Base-by-base conservation (phyloP, 2,113 vertebrate species). In the Ptilonorhynchus violaceus region DNA sequence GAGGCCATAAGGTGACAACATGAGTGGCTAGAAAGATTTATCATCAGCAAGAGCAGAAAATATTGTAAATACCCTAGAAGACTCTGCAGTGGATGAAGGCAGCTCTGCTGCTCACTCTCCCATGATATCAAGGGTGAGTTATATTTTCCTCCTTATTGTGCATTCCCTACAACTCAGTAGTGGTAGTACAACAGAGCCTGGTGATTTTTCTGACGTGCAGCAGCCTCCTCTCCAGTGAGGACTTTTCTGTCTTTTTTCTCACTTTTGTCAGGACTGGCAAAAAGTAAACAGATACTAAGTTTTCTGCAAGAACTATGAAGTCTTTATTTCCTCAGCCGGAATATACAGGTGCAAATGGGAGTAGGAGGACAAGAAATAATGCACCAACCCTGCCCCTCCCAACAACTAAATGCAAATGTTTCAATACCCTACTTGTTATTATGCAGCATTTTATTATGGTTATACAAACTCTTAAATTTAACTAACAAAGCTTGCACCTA, bases 11-110 rank as follows among this genome's bases (percentile, higher is more conserved):
- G 84, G 81, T 0, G 3, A 88, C 74, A 94, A 82, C 37, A 39
- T 37, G 62, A 91, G 27, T 39, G 62, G 15, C 58, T 89, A 42
- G 67, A 47, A 92, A 70, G 89, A 89, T 96, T 93, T 85, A 92
- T 85, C n/a, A 33, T 59, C 62, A 53, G 37, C 28, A 87, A 76
- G 50, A 93, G 15, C n/a, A 89, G 37, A 82, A 18, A 75, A 56
- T 69, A 91, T 35, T 91, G 58, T 69, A 96, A 95, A 82, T 41
- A 64, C 10, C 13, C 2, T 64, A 33, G 41, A 92, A 96, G 25
- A 66, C 8, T 58, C 31, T 2, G 5, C n/a, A 69, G 66, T 1
- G 9, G 49, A 66, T 39, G 62, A 85, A 89, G 14, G 37, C 30
- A 75, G 28, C 33, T 87, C n/a, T 64, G 30, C n/a, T 0, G 1